phyloP scores from a whole-genome alignment of 2,888 invertebrate genomes.

The Malthinus seriepunctatus region DNA sequence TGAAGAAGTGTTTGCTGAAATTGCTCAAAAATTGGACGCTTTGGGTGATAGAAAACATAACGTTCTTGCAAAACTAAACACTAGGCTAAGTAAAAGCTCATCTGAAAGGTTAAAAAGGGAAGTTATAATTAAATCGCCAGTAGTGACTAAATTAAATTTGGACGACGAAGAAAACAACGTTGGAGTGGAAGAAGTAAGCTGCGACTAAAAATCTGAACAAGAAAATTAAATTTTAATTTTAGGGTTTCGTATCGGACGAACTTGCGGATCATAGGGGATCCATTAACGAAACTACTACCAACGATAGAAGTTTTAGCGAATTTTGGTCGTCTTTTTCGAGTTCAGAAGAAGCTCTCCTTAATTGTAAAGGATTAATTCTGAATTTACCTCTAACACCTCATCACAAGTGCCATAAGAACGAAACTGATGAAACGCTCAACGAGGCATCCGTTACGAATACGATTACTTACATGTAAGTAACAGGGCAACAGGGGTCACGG shows the following conservation, averaged over 20 bases:
- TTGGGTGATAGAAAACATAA: conserved; percentile 63
- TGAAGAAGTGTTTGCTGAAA: conserved; percentile 63
- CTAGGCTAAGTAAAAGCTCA: conserved; percentile 44
- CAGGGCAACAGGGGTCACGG: too few relatives aligned
- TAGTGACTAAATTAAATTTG: conserved; percentile 57
- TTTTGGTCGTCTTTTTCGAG: conserved; percentile 83
- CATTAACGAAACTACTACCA: conserved; percentile 66
- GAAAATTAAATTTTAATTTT: too few relatives aligned
- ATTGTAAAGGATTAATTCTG: conserved; percentile 73
- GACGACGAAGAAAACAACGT: conserved; percentile 65
- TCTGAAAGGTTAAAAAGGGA: conserved; percentile 12
- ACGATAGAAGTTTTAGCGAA: conserved; percentile 76
- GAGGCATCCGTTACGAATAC: conserved; percentile 63
- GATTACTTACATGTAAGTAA: conserved; percentile 66
- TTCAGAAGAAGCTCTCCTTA: conserved; percentile 74
- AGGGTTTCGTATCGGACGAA: conserved; percentile 63
- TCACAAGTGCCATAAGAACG: conserved; percentile 56
- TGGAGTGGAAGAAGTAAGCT: conserved; percentile 65
- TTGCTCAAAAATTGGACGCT: conserved; percentile 60
- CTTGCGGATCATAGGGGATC: conserved; percentile 65
- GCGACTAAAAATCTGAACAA: neutral
- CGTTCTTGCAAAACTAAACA: conserved; percentile 61
- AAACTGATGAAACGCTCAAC: conserved; percentile 54
- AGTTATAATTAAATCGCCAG: conserved; percentile 39
- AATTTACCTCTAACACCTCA: conserved; percentile 73